Evolutionary conservation across 1,140 invertebrate genomes (phyloP), one percentile per base, ranked within the genome.

Genomic region (Berghia stephanieae): DNA sequence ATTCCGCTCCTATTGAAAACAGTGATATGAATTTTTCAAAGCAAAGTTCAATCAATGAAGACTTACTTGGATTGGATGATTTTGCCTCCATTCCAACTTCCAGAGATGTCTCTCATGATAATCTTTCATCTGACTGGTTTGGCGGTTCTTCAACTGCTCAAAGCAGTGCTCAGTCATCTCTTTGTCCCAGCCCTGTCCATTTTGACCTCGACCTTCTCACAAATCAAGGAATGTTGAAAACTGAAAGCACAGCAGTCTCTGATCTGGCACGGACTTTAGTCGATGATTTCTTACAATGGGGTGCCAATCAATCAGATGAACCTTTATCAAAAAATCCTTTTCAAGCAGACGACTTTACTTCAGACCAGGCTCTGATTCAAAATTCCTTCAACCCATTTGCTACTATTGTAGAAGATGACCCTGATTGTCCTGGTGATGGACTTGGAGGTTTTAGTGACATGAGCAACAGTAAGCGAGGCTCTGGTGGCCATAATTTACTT

Each of bases 271-370:
- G 81, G 27, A 81, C 80, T 52, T 74, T 86, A 52, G 83, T 85
- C n/a, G 84, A 86, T 77, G 83, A 85, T 44, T 86, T 86, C 66
- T 79, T 84, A 5, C 82, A 83, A 34, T 79, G 84, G 71, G 82
- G 82, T 27, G 81, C 78, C 8, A 72, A 34, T 40, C 63, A 57
- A 8, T 27, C 44, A 6, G 42, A 69, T 16, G 74, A 71, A 67
- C 66, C 68, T 42, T 38, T 78, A 4, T 81, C 79, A 21, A 74
- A 69, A 67, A 81, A 81, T 31, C 81, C 81, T n/a, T 79, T 79
- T 52, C 70, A 67, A n/a, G 77, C 81, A 18, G 79, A 78, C n/a
- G 75, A 74, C 27, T 49, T 67, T 18, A 66, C 76, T 43, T 52
- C 77, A 16, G 63, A 72, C 44, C 60, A 72, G 8, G 46, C 63